These are phyloP conservation scores for Lithophane socia DNA, from an alignment of 2,888 invertebrate species.

Conservation along the genomic window DNA sequence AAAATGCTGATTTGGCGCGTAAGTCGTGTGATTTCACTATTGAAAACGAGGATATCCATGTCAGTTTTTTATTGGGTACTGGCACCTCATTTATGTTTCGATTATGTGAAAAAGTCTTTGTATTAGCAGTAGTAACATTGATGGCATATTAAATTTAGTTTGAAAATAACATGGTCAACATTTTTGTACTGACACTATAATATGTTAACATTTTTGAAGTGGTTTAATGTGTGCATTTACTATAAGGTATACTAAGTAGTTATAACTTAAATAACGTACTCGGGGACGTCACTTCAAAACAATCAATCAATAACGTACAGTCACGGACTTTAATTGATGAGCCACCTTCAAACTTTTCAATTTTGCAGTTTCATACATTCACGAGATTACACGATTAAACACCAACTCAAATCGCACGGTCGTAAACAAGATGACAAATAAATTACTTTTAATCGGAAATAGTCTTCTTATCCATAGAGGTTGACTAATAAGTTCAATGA, in stretches of 20 bases:
- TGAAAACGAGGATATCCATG: no score
- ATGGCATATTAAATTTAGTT: neutral
- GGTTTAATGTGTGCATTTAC: constrained; percentile 65
- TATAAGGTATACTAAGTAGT: constrained; percentile 40
- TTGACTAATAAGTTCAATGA: no score
- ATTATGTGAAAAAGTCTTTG: neutral
- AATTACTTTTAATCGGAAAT: no score
- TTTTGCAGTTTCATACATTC: no score
- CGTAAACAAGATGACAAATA: no score
- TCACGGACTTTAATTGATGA: no score
- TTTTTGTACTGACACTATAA: constrained; percentile 40
- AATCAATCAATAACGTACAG: constrained; percentile 1
- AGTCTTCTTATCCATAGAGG: no score
- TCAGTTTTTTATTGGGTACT: neutral
- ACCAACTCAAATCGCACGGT: no score
- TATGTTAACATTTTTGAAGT: constrained; percentile 32
- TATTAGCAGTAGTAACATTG: constrained; percentile 1
- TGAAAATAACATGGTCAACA: constrained; percentile 28
- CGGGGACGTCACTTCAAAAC: constrained; percentile 23
- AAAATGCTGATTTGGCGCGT: no score
- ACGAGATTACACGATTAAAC: no score
- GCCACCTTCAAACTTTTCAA: no score
- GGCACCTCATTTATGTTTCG: neutral
- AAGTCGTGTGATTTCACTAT: constrained; percentile 3
- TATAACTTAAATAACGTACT: constrained; percentile 31